Base-by-base conservation (phyloP, 2,888 invertebrate species). In the Drosophila greeni region DNA sequence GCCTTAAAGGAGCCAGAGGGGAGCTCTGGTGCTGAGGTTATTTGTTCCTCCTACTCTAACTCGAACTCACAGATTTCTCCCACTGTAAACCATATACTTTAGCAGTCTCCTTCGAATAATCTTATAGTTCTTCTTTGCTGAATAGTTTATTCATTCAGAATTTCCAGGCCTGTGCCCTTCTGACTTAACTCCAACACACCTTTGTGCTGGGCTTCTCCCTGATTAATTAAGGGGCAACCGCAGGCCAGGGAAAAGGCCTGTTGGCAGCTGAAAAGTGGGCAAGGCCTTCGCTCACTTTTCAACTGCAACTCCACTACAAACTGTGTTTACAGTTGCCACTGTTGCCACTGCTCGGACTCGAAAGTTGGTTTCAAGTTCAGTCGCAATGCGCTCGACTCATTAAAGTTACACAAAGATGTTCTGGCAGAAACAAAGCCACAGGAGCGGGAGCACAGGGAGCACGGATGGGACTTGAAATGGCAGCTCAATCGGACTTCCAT, bases 351-450 rank as follows among this genome's bases (percentile, higher is more conserved):
- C 75, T 62, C 70, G 56, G 55, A 65, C 62, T 68, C 52, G 16
- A 47, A 23, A 51, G 37, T 51, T 52, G 65, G 56, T 66, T 53
- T 64, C 71, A 68, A 68, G 71, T 68, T 70, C 68, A 55, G 64
- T 55, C 65, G 68, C 68, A 68, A 36, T 68, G 68, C 71, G 64
- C 71, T 59, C 81, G 70, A 72, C 77, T 82, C 83, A 72, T 78
- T 78, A 82, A 82, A 82, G 77, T 74, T 71, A 74, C 49, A 49
- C 62, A 54, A 54, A 69, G 69, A 66, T 57, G 58, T 52, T 36
- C 45, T n/a, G 58, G 73, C 45, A 24, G 26, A 49, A 52, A 52
- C 40, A 68, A 49, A 56, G 45, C 45, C 29, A 20, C 31, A 53
- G 49, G 39, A 66, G 16, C 34, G 18, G 36, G 40, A 66, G 29